Base-by-base conservation (phyloP, 2,888 invertebrate genomes). In the Caenorhabditis sp. region DNA sequence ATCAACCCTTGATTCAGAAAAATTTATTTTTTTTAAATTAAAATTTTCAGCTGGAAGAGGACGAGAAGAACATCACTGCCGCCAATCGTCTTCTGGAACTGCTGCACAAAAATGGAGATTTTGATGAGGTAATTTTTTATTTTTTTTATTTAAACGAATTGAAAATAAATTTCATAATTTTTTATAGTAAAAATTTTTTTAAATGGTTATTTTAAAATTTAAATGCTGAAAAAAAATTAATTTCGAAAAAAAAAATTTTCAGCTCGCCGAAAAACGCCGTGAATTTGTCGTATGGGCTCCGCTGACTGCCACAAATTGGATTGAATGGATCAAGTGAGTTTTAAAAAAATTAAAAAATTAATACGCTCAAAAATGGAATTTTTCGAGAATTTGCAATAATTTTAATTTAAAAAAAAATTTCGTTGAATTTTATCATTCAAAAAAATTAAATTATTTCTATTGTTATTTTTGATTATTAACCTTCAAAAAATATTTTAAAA, bases 301-400 rank as follows among this genome's bases (percentile, higher is more conserved):
- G 1, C 60, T 86, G 9, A 78, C 53, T 18, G 47, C 61, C 8
- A 60, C 67, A 11, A 78, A 82, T 55, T 86, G 84, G 82, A 40
- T 70, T 24, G 8, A 62, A 20, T 86, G 86, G 86, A 82, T 85
- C 44, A 65, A 77, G 86, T 86, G 18, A 76, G 11, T n/a, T 18
- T 56, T 67, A n/a, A n/a, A n/a, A n/a, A n/a, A n/a, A n/a, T n/a
- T n/a, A n/a, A n/a, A n/a, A n/a, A n/a, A n/a, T n/a, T n/a, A n/a
- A n/a, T n/a, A n/a, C n/a, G n/a, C n/a, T n/a, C n/a, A n/a, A n/a
- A n/a, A n/a, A n/a, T n/a, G n/a, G n/a, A n/a, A n/a, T n/a, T n/a
- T n/a, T n/a, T n/a, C n/a, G n/a, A n/a, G n/a, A n/a, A n/a, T n/a
- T n/a, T n/a, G n/a, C n/a, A n/a, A n/a, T n/a, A n/a, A n/a, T n/a